Evolutionary conservation across 2,888 invertebrate species (phyloP).

Genomic region (Byasa hedistus): DNA sequence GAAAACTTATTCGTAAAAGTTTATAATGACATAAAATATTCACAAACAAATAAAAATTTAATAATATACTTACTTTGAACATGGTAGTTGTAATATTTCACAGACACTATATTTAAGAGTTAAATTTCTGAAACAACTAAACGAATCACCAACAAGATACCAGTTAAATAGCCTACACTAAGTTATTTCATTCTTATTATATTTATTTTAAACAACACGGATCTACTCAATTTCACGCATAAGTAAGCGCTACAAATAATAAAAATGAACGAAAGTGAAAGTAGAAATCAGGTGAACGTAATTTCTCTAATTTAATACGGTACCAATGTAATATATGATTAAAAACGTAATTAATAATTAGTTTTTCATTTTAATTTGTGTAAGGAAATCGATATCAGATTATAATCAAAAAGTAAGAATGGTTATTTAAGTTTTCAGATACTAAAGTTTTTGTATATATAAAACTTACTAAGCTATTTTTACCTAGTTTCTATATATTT

Average conservation of each 20-base stretch:
- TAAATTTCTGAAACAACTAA: conserved; percentile 38
- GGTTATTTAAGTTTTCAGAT: too few species aligned
- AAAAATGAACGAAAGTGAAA: conserved; percentile 65
- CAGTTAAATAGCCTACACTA: conserved; percentile 54
- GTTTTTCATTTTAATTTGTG: neutral
- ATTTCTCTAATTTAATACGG: conserved; percentile 20
- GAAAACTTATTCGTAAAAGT: too few species aligned
- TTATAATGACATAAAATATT: neutral
- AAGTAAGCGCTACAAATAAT: conserved; percentile 46
- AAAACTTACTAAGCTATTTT: too few species aligned
- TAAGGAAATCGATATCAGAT: neutral
- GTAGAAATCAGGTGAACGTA: conserved; percentile 32
- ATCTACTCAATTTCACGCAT: conserved; percentile 64
- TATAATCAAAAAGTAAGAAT: neutral
- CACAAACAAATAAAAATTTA: neutral
- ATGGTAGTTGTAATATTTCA: conserved; percentile 8
- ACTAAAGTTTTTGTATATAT: too few species aligned
- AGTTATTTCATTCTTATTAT: conserved; percentile 43
- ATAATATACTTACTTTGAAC: conserved; percentile 17
- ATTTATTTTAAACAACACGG: conserved; percentile 42
- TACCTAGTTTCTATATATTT: too few species aligned
- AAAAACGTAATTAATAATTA: neutral
- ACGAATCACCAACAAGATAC: conserved; percentile 32
- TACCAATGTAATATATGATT: neutral
- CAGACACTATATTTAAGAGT: conserved; percentile 4